These are phyloP conservation scores for Nothura maculosa DNA, from an alignment of 2,797 vertebrate species.

Conservation along the genomic window DNA sequence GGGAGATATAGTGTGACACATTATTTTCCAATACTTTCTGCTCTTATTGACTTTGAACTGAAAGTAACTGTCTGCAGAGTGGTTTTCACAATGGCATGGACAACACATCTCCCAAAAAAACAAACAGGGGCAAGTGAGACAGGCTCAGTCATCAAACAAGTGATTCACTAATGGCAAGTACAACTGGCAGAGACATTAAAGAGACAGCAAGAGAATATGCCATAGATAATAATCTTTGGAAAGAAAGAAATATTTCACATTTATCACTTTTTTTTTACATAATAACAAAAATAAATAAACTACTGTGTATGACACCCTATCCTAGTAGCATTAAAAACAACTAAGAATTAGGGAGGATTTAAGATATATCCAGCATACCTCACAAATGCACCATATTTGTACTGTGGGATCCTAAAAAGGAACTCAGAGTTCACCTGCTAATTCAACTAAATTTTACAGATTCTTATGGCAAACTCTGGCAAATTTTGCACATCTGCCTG, in stretches of 20 bases:
- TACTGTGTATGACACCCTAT: background rate
- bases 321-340: fast-evolving
- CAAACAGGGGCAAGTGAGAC: fast-evolving
- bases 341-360: background rate
- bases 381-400: background rate
- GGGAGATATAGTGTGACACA: background rate
- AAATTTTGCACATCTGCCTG: background rate
- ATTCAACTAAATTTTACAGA: background rate
- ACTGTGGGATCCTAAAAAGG: background rate
- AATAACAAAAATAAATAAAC: background rate
- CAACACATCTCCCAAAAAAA: background rate
- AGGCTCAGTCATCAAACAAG: background rate
- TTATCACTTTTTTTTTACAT: background rate
- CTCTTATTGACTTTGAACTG: background rate
- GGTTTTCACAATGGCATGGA: background rate
- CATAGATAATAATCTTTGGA: background rate
- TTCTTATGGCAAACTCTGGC: background rate
- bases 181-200: background rate
- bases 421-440: background rate
- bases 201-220: background rate
- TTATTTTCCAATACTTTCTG: background rate
- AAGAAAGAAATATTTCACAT: background rate
- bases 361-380: background rate
- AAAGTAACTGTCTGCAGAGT: background rate
- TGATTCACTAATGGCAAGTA: background rate